phyloP scores from a whole-genome alignment of 2,888 invertebrate species.

The Acronicta psi region DNA sequence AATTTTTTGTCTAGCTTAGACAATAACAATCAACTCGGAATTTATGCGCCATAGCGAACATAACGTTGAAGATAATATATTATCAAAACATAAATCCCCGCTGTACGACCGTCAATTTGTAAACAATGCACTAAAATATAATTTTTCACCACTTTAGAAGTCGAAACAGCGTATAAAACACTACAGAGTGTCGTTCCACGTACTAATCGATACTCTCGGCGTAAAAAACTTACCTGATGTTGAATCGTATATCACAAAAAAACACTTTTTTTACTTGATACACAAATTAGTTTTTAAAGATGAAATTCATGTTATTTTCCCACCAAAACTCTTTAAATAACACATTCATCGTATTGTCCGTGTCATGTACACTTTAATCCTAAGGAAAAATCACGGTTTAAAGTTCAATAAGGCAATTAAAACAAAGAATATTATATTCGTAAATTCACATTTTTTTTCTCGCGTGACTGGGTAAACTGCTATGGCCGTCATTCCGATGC shows the following conservation, averaged over 20 bases:
- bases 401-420: constrained; percentile 45
- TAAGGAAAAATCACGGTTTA: constrained; percentile 29
- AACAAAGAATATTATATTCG: constrained; percentile 55
- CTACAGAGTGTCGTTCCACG: constrained; percentile 49
- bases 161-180: constrained; percentile 46
- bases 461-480: constrained; percentile 70
- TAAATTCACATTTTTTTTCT: constrained; percentile 74
- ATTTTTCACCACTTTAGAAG: constrained; percentile 41
- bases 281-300: constrained; percentile 57
- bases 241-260: constrained; percentile 69
- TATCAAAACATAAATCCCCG: constrained; percentile 24
- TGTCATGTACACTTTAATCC: constrained; percentile 17
- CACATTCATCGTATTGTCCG: constrained; percentile 18
- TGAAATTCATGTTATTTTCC: constrained; percentile 42
- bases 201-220: constrained; percentile 73
- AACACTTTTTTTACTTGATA: constrained; percentile 67
- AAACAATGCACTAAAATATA: constrained; percentile 53
- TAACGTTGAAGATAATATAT: not conserved
- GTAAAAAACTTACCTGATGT: constrained; percentile 73
- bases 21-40: constrained; percentile 1
- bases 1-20: not conserved
- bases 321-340: constrained; percentile 35
- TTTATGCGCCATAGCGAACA: constrained; percentile 6
- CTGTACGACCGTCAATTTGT: constrained; percentile 44
- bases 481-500: constrained; percentile 71